Evolutionary conservation across 2,797 vertebrate genomes (phyloP).

Genomic region (Melanotaenia boesemani): DNA sequence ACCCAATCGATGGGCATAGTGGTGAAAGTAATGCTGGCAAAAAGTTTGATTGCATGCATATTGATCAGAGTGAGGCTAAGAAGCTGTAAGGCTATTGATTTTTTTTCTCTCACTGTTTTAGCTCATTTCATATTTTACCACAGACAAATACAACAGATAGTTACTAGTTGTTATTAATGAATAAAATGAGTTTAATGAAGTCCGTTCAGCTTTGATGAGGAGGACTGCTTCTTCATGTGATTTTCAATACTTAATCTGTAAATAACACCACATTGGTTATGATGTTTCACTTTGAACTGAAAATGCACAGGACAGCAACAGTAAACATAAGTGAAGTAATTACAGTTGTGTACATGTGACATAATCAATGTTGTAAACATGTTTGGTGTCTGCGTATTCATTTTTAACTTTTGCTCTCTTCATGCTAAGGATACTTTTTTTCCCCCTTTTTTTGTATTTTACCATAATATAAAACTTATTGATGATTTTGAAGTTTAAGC

Average conservation of each 20-base stretch:
- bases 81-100: conserved; percentile 80
- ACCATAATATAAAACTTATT: background rate
- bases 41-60: conserved; percentile 82
- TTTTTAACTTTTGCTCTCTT: background rate
- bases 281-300: background rate
- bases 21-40: conserved; percentile 71
- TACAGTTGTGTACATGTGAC: background rate
- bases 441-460: conserved; percentile 2
- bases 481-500: conserved; percentile 2
- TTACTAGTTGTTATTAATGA: background rate
- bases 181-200: conserved; percentile 11
- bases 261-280: background rate
- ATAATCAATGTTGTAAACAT: background rate
- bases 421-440: background rate
- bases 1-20: conserved; percentile 67
- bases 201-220: background rate
- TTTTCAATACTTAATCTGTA: background rate
- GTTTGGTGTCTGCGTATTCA: background rate
- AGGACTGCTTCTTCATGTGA: background rate
- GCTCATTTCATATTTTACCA: conserved; percentile 36
- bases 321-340: background rate
- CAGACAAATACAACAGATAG: conserved; percentile 1
- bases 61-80: conserved; percentile 75
- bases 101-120: conserved; percentile 54
- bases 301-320: background rate